phyloP scores from a whole-genome alignment of 1,140 invertebrate genomes.

The Drosophila sturtevanti region DNA sequence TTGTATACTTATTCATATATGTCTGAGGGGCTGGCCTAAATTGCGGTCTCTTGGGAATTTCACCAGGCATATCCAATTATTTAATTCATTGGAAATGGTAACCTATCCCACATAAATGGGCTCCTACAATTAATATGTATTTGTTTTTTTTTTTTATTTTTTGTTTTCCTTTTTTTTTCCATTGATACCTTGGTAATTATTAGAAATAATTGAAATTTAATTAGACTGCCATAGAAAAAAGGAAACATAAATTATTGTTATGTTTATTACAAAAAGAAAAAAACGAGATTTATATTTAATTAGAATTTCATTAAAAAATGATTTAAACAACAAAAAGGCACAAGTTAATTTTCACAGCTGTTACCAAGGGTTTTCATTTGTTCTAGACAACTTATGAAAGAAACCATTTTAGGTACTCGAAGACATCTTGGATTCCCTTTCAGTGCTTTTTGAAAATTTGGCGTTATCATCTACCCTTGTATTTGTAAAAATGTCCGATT shows the following conservation, averaged over 20 bases:
- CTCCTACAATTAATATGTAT: neutral
- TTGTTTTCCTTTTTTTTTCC: neutral
- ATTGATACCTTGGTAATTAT: neutral
- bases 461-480: no score
- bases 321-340: no score
- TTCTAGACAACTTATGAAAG: no score
- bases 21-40: no score
- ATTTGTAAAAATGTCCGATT: no score
- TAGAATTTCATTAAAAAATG: neutral
- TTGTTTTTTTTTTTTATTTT: neutral
- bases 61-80: slow-evolving; percentile 1
- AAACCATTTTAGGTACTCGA: no score
- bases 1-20: no score
- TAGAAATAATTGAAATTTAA: neutral
- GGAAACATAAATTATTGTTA: neutral
- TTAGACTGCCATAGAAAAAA: neutral
- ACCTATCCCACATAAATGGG: neutral
- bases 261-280: neutral
- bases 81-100: neutral
- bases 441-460: no score
- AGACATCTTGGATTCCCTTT: no score
- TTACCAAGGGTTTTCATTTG: no score
- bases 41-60: neutral
- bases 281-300: neutral
- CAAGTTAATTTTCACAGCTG: no score